Evolutionary conservation across 2,113 vertebrate genomes (phyloP), one percentile per base, ranked within the genome.

Genomic region (Tachycineta bicolor): DNA sequence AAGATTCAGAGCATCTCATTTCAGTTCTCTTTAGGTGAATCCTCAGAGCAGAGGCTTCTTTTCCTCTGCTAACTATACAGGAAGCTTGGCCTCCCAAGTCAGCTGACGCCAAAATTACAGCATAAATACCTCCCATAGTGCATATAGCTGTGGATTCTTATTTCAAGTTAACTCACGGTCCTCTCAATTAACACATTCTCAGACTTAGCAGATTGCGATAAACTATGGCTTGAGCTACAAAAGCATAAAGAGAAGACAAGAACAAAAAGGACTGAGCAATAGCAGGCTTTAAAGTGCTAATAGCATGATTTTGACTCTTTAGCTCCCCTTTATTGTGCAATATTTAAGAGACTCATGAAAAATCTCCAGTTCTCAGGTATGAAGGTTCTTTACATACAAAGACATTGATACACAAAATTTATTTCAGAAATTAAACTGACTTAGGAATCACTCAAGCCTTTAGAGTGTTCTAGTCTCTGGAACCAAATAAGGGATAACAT

Each of bases 181-280:
- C 83, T 92, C 47, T 50, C 91, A 91, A 84, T 77, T 91, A 89
- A 80, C 77, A 97, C 47, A 79, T 79, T 87, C 55, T 10, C 60
- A 73, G 53, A 63, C 3, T 33, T n/a, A n/a, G n/a, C 39, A 93
- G 83, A 74, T 12, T 58, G 53, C 74, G 13, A 87, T 63, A 46
- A 94, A 79, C 65, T 53, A 87, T 0, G 12, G 55, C 25, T 62
- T 74, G 71, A 76, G 64, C 68, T 86, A 79, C 39, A 88, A 86
- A 92, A 83, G 43, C 78, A 79, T 29, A 64, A 87, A 87, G 46
- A 12, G 73, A 71, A 83, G 47, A 79, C 18, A 79, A 76, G 25
- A 92, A 44, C 39, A 83, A 63, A 80, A 93, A 70, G 4, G 19
- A 86, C 56, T 20, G 29, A 89, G 56, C 43, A 83, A 81, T 3